Percentiles rank a stretch among this genome's conserved stretches.
These are phyloP conservation scores for Muscicapa striata DNA, from an alignment of 2,797 vertebrate species.

Conservation along the genomic window DNA sequence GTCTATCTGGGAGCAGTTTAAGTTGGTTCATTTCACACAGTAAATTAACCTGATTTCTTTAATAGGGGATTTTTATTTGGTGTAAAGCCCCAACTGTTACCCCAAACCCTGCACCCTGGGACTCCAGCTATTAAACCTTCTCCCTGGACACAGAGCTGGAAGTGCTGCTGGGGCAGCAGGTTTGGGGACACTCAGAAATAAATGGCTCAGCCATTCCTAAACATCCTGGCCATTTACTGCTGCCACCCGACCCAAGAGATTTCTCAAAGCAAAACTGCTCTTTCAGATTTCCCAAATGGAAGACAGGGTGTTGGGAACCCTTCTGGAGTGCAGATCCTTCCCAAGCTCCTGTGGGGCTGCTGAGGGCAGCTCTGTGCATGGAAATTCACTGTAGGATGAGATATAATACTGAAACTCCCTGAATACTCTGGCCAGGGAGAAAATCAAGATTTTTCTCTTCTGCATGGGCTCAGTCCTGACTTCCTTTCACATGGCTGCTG, in stretches of 20 bases:
- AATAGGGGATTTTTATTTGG: conserved; percentile 56
- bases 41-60: conserved; percentile 58
- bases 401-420: not conserved
- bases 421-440: not conserved
- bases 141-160: not conserved
- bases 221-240: conserved; percentile 31
- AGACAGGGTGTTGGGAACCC: not conserved
- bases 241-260: conserved; percentile 21
- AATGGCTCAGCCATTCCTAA: conserved; percentile 48
- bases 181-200: conserved; percentile 48
- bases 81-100: conserved; percentile 44
- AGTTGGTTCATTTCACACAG: conserved; percentile 28
- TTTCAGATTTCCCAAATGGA: not conserved
- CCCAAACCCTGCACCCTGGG: conserved; percentile 13
- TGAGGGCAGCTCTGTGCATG: not conserved
- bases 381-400: not conserved
- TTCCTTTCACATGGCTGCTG: not conserved
- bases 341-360: not conserved
- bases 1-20: conserved; percentile 27
- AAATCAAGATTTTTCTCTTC: not conserved
- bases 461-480: accelerated
- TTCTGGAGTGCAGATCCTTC: not conserved
- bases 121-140: conserved; percentile 23
- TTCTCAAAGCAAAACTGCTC: not conserved
- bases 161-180: not conserved